Conservation (phyloP, 2,797 vertebrate species). For the Sebastes hubbsi region DNA sequence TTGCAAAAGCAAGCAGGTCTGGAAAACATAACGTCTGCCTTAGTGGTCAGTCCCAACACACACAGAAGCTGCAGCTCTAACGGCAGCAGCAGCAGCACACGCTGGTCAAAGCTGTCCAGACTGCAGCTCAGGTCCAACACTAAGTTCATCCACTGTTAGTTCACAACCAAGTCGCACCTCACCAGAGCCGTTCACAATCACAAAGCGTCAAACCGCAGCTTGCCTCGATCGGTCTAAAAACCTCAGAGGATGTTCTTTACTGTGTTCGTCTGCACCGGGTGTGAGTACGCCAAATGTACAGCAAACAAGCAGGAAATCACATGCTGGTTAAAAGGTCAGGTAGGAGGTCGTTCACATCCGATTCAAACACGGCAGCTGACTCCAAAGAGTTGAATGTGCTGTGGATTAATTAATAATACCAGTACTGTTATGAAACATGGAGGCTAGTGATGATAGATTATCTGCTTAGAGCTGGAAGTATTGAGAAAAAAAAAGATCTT, state of each 20-base stretch:
- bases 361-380: slow-evolving; percentile 19
- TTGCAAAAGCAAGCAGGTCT: slow-evolving; percentile 47
- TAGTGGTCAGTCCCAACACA: slow-evolving; percentile 12
- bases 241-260: background rate
- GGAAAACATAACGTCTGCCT: background rate
- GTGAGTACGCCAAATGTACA: slow-evolving; percentile 21
- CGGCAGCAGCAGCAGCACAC: slow-evolving; percentile 8
- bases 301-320: slow-evolving; percentile 53
- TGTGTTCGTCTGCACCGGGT: background rate
- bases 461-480: background rate
- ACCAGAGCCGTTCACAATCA: slow-evolving; percentile 41
- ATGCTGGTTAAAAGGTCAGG: slow-evolving; percentile 64
- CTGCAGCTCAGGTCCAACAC: slow-evolving; percentile 18
- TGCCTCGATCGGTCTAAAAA: background rate
- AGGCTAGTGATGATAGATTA: background rate
- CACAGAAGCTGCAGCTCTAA: slow-evolving; percentile 18
- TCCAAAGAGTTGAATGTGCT: background rate
- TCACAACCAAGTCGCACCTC: slow-evolving; percentile 41
- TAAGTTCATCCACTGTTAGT: slow-evolving; percentile 61
- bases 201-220: slow-evolving; percentile 48
- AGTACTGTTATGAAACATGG: background rate
- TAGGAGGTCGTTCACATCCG: slow-evolving; percentile 11
- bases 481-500: background rate
- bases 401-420: background rate
- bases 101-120: slow-evolving; percentile 17